These are phyloP conservation scores for Cisticola juncidis DNA, from an alignment of 2,113 vertebrate genomes.

Conservation along the genomic window DNA sequence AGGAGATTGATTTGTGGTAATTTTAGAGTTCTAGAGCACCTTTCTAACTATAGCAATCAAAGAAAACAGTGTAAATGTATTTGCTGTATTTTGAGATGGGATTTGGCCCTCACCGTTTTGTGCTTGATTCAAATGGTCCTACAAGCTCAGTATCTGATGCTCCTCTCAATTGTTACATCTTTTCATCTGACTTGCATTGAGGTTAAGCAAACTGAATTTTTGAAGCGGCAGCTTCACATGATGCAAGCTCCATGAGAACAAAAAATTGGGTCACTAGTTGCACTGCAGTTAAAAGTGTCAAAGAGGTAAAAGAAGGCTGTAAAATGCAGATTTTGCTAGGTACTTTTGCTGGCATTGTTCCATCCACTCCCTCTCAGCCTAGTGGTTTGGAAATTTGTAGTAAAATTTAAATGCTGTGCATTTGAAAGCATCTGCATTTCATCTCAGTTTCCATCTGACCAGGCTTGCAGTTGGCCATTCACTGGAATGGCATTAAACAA, in stretches of 20 bases:
- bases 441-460: conserved; percentile 36
- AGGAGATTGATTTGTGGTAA: background rate
- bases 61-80: background rate
- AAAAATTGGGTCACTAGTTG: background rate
- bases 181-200: background rate
- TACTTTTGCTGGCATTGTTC: background rate
- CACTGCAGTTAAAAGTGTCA: background rate
- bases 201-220: background rate
- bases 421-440: background rate
- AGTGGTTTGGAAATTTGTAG: background rate
- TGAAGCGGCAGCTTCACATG: background rate
- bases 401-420: background rate
- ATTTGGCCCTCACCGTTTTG: background rate
- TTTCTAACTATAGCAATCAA: background rate
- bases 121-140: background rate
- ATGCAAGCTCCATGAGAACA: background rate
- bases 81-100: background rate
- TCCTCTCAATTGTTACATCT: background rate
- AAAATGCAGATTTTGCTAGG: background rate
- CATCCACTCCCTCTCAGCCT: background rate
- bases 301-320: background rate
- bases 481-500: conserved; percentile 9
- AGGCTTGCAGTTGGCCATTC: conserved; percentile 3
- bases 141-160: background rate
- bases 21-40: background rate